Evolutionary conservation across 2,797 vertebrate genomes (phyloP).

Genomic region (Liasis olivaceus): DNA sequence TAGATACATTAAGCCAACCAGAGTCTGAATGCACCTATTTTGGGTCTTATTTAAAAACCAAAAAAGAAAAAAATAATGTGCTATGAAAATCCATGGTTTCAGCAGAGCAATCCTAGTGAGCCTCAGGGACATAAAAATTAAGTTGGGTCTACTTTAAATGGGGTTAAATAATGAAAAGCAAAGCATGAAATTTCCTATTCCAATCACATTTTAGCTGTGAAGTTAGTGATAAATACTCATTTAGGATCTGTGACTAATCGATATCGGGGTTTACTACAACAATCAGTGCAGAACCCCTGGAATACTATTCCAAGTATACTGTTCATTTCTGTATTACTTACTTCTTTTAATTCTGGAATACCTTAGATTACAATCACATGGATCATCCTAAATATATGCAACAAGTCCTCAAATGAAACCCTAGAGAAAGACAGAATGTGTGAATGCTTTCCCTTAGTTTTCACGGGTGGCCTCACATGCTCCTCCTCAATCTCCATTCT

Average conservation of each 20-base stretch:
- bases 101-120: background rate
- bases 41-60: background rate
- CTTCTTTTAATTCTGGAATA: background rate
- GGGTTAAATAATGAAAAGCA: background rate
- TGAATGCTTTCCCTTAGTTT: background rate
- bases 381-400: background rate
- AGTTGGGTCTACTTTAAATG: background rate
- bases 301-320: background rate
- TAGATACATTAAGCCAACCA: background rate
- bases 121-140: background rate
- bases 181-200: background rate
- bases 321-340: background rate
- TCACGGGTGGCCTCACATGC: background rate
- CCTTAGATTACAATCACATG: background rate
- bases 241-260: background rate
- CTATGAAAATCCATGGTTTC: background rate
- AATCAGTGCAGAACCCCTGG: background rate
- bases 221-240: background rate
- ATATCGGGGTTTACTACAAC: background rate
- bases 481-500: background rate
- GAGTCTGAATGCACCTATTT: background rate
- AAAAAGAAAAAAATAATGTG: background rate
- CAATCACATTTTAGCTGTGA: background rate
- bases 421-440: background rate
- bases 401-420: background rate